Evolutionary conservation across 2,113 vertebrate genomes (phyloP), one percentile per base, ranked within the genome.

Genomic region (Pionites leucogaster): DNA sequence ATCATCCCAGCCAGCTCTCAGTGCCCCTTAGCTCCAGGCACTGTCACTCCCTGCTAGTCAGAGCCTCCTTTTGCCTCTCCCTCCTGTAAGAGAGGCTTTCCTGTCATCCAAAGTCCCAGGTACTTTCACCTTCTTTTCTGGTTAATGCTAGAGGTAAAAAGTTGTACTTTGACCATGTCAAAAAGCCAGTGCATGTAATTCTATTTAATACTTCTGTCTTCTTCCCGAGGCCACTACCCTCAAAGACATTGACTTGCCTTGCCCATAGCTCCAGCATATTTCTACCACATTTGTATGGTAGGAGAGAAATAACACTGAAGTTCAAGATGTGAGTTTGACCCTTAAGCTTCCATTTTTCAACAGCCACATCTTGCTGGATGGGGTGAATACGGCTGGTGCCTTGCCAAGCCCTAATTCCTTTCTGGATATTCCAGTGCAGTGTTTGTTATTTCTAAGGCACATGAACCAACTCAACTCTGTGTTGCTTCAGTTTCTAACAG

Each of bases 321-420:
- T 49, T 76, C 74, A 92, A 82, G 33, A 68, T 55, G 41, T 23
- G 37, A 88, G 24, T 60, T n/a, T 65, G 25, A 96, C 44, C 75
- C 90, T 76, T 31, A 88, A 77, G n/a, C 44, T 81, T 60, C 72
- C 83, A 33, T 14, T 92, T 91, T 86, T 84, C 91, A 82, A 62
- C 15, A 92, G 41, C 62, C 65, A 87, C 11, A 7, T 76, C 74
- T 90, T 67, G 42, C 69, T 79, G 22, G 44, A 82, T 35, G 27
- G 41, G 55, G 33, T 50, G 64, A 96, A 92, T n/a, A 55, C 0
- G 1, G 35, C 41, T 68, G 55, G 29, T 84, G 42, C 39, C 47
- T 75, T 68, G 42, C 47, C 74, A 95, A 16, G 39, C 74, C 27
- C 17, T 8, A 92, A 92, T 37, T 92, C 9, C 57, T 87, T 83